Evolutionary conservation across 1,140 invertebrate species (phyloP).

Genomic region (Zaprionus lachaisei): DNA sequence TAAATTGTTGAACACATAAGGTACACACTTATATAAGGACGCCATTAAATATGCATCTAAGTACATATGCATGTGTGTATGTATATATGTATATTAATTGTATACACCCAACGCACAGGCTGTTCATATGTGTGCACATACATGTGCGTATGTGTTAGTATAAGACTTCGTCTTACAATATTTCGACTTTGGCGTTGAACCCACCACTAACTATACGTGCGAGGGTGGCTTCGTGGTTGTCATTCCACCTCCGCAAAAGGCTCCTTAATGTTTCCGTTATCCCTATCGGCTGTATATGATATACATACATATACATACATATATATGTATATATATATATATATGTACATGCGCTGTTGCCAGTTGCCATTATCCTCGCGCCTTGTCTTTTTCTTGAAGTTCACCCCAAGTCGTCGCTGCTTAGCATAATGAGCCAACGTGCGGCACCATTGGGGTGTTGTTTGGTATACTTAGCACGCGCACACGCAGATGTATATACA

Average conservation of each 20-base stretch:
- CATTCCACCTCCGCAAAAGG: neutral
- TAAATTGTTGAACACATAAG: neutral
- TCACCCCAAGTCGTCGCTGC: slow-evolving; percentile 54
- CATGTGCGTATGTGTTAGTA: neutral
- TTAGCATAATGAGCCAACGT: slow-evolving; percentile 69
- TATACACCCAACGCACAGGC: neutral
- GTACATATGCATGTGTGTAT: too few species aligned
- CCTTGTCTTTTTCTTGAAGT: slow-evolving; percentile 45
- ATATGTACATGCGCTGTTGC: slow-evolving; percentile 19
- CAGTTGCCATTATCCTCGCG: slow-evolving; percentile 33
- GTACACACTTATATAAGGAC: neutral
- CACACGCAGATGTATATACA: slow-evolving; percentile 8
- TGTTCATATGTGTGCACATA: neutral
- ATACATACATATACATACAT: neutral
- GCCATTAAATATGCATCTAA: too few species aligned
- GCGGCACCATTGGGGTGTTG: slow-evolving; percentile 36
- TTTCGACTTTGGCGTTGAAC: neutral
- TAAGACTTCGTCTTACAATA: neutral
- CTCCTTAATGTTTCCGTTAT: neutral
- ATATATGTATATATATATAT: neutral
- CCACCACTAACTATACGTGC: neutral
- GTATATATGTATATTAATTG: neutral
- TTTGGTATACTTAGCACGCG: slow-evolving; percentile 33
- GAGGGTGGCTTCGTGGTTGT: neutral
- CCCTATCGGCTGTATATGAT: neutral